These are phyloP conservation scores for Echiichthys vipera DNA, from an alignment of 2,797 vertebrate species.

Conservation along the genomic window DNA sequence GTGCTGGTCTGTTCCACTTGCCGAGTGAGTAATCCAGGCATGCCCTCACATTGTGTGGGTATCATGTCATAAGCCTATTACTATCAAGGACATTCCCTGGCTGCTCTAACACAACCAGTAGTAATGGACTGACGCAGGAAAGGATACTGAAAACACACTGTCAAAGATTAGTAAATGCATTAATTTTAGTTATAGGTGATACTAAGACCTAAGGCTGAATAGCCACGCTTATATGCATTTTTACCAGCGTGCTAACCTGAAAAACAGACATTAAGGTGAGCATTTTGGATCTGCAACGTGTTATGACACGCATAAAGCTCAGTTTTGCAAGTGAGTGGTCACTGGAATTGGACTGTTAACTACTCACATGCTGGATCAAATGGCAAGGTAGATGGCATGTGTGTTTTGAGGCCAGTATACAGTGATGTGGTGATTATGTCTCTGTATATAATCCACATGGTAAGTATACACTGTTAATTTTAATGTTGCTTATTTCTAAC, in stretches of 20 bases:
- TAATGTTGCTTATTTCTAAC: neutral
- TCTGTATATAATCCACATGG: neutral
- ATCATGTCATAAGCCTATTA: slow-evolving; percentile 54
- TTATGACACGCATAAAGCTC: slow-evolving; percentile 13
- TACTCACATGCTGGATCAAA: slow-evolving; percentile 9
- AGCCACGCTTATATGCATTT: neutral
- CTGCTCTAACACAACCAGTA: slow-evolving; percentile 40
- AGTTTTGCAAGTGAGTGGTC: neutral
- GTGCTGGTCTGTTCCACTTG: slow-evolving; percentile 1
- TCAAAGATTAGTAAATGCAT: neutral
- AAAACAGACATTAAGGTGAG: neutral
- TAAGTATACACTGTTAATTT: neutral
- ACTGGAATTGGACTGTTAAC: slow-evolving; percentile 31
- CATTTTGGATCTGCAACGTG: slow-evolving; percentile 15
- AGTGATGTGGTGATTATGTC: slow-evolving; percentile 7
- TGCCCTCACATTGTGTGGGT: slow-evolving; percentile 10
- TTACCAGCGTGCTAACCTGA: neutral
- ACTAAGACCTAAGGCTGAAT: neutral
- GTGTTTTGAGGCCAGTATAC: neutral
- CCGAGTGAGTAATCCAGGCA: slow-evolving; percentile 30
- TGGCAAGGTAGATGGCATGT: neutral
- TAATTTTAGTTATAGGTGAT: neutral
- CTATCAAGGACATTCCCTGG: slow-evolving; percentile 44
- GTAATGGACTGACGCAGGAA: neutral
- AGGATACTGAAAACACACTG: slow-evolving; percentile 11